A percentile compares a stretch with the other conserved stretches of the same genome.
Evolutionary conservation across 2,888 invertebrate species (phyloP).

Genomic region (Lepidonotus clava): DNA sequence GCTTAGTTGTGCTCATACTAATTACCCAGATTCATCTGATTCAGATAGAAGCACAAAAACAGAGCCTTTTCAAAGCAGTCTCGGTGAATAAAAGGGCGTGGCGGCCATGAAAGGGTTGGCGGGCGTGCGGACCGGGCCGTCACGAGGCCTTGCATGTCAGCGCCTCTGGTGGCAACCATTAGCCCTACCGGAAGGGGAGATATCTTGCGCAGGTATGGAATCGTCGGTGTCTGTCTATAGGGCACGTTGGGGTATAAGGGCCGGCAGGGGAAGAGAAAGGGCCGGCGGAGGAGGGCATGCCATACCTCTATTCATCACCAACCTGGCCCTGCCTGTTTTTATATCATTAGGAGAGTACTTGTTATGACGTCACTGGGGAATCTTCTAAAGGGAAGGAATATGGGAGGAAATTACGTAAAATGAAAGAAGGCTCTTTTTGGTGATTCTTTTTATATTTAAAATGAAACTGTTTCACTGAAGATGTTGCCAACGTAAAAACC

Average conservation of each 20-base stretch:
- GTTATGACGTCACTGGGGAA: too few relatives aligned
- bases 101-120: neutral
- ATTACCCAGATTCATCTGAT: neutral
- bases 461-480: too few relatives aligned
- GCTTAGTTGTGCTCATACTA: too few relatives aligned
- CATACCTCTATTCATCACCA: neutral
- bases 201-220: neutral
- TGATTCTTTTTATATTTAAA: too few relatives aligned
- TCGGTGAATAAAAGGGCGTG: neutral
- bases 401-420: too few relatives aligned
- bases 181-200: conserved; percentile 2
- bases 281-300: neutral
- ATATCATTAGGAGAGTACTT: too few relatives aligned
- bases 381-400: too few relatives aligned
- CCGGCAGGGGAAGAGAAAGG: neutral
- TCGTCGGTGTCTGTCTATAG: neutral
- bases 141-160: conserved; percentile 9
- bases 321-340: neutral
- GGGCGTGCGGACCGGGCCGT: neutral
- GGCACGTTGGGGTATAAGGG: neutral
- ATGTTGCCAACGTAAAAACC: too few relatives aligned
- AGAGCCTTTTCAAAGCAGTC: neutral
- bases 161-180: neutral
- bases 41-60: neutral
- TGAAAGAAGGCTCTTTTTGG: too few relatives aligned